Evolutionary conservation across 2,113 vertebrate species (phyloP).

Genomic region (Suricata suricatta): DNA sequence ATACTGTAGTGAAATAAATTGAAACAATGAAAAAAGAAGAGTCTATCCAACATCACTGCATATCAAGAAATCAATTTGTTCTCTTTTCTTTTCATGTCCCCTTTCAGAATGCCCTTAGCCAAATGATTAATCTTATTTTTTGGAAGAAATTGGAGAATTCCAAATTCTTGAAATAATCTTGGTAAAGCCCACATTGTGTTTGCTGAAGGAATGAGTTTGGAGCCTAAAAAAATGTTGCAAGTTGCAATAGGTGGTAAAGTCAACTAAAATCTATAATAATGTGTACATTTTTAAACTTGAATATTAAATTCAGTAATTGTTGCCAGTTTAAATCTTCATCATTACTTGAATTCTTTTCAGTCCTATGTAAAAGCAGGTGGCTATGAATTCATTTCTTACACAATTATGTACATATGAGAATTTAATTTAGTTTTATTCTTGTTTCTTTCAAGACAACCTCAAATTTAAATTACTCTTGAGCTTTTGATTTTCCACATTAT

Average conservation of each 20-base stretch:
- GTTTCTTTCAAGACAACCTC: not conserved
- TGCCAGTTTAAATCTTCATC: slow-evolving; percentile 32
- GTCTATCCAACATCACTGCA: not conserved
- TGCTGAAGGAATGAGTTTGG: slow-evolving; percentile 26
- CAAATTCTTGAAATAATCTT: not conserved
- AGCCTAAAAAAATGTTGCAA: slow-evolving; percentile 31
- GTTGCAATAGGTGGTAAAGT: slow-evolving; percentile 6
- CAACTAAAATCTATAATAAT: slow-evolving; percentile 26
- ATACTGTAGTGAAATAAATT: slow-evolving; percentile 19
- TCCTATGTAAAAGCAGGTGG: not conserved
- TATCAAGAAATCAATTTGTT: not conserved
- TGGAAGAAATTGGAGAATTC: not conserved
- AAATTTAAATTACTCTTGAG: slow-evolving; percentile 19
- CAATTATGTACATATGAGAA: not conserved
- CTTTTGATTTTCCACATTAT: not conserved
- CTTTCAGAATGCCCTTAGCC: not conserved
- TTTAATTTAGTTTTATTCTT: slow-evolving; percentile 5
- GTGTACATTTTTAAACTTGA: not conserved
- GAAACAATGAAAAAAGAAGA: not conserved
- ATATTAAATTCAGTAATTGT: slow-evolving; percentile 1
- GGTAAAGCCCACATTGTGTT: slow-evolving; percentile 36
- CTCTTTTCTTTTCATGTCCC: not conserved
- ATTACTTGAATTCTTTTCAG: not conserved
- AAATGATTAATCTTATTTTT: slow-evolving; percentile 10
- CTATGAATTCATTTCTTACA: not conserved